Percentiles rank a stretch among this genome's conserved stretches.
Conservation (phyloP, 2,797 vertebrate genomes). For the Hybognathus amarus region DNA sequence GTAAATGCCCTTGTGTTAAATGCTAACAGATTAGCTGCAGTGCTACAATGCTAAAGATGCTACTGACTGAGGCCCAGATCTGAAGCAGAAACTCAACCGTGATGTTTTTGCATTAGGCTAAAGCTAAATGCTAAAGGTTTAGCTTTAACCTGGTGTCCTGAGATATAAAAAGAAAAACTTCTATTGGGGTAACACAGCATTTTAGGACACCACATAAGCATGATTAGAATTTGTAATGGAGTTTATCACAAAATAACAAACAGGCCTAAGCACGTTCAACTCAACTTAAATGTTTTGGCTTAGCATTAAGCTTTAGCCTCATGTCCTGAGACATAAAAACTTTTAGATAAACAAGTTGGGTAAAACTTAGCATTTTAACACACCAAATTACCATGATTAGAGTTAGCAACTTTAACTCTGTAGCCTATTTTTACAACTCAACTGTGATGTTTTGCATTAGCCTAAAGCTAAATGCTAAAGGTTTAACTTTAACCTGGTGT, state of each 20-base stretch:
- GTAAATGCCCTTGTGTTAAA: constrained; percentile 5
- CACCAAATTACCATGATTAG: neutral
- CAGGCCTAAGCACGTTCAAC: neutral
- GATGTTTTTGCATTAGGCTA: neutral
- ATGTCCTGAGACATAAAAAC: neutral
- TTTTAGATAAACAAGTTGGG: neutral
- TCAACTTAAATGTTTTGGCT: neutral
- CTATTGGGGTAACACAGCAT: neutral
- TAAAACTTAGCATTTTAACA: neutral
- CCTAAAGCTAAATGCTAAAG: neutral
- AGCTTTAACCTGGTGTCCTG: neutral
- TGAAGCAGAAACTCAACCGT: neutral
- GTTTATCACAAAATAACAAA: neutral
- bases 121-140: constrained; percentile 3
- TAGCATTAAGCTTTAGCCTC: neutral
- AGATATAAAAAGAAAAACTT: neutral
- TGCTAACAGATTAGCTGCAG: constrained; percentile 6
- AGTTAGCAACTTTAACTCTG: neutral
- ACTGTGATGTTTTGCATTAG: neutral
- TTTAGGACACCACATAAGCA: neutral
- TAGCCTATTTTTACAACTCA: neutral
- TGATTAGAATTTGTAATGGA: neutral
- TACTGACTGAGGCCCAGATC: constrained; percentile 22
- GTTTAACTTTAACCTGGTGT: neutral
- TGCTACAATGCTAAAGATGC: constrained; percentile 22